phyloP scores from a whole-genome alignment of 1,140 invertebrate genomes.

The Hylaeus anthracinus region DNA sequence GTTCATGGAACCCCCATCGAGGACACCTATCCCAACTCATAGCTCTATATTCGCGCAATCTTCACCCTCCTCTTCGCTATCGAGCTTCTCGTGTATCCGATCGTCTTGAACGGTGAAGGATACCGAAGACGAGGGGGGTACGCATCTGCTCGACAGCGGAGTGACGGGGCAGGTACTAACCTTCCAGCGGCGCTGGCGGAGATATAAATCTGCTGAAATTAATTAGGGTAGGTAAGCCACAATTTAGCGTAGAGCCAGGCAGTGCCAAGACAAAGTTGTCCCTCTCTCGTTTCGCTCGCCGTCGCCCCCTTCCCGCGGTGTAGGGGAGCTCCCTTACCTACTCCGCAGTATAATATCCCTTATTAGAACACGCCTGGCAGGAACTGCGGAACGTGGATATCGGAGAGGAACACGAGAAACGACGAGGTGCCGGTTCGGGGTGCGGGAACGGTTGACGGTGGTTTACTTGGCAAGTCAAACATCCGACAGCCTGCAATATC shows the following conservation, averaged over 20 bases:
- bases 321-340: constrained; percentile 12
- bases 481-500: constrained; percentile 74
- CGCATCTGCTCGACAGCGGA: constrained; percentile 18
- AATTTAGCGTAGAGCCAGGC: constrained; percentile 67
- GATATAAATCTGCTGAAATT: constrained; percentile 72
- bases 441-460: constrained; percentile 57
- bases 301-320: background rate
- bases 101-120: background rate
- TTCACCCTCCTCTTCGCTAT: background rate
- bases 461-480: constrained; percentile 77
- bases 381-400: constrained; percentile 53
- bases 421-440: constrained; percentile 31
- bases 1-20: background rate
- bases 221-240: constrained; percentile 73
- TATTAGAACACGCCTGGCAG: constrained; percentile 70
- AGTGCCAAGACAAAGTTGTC: constrained; percentile 61
- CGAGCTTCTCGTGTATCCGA: background rate
- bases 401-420: constrained; percentile 59
- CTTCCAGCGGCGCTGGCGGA: constrained; percentile 9
- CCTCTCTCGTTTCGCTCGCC: constrained; percentile 32
- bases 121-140: background rate
- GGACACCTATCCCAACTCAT: too few species aligned
- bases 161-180: background rate
- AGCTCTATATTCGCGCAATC: background rate
- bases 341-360: constrained; percentile 70